Evolutionary conservation across 2,113 vertebrate genomes (phyloP), one percentile per base, ranked within the genome.

Genomic region (Paralichthys olivaceus): DNA sequence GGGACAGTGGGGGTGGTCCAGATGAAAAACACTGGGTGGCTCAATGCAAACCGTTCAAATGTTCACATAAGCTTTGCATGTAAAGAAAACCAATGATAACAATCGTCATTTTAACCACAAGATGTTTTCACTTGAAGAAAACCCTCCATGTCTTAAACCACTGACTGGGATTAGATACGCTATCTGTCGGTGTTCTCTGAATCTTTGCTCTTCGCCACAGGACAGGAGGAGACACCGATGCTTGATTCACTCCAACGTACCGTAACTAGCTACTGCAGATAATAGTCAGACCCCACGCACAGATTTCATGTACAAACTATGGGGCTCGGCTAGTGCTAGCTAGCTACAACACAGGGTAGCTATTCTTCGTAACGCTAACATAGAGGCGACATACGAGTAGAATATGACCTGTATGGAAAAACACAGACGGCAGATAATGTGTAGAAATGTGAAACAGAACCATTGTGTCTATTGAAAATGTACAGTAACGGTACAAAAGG

Each of bases 241-340:
- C 43, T 47, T 19, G 37, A 40, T 13, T 40, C 45, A 20, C 15
- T 19, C 45, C 45, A 17, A 6, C 45, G n/a, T 7, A 17, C 5
- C 25, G 3, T 2, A 0, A 20, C 3, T 20, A n/a, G 4, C 49
- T n/a, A 0, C 1, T 12, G 19, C 15, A 45, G 7, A 14, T 23
- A 28, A 40, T 11, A 61, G 22, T 70, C 51, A 54, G 20, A 70
- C 45, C 47, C 43, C 43, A 34, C 49, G 32, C 25, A 69, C 49
- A 37, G 7, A 79, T 69, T 62, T 32, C n/a, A 78, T n/a, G n/a
- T 56, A 8, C 8, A 69, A 70, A 32, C 25, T 61, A 7, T 15
- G 58, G 58, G 0, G 53, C 22, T 69, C 14, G 49, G 84, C 88
- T 87, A 87, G 82, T 72, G 88, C 84, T 90, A 89, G 63, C 47